These are phyloP conservation scores for Dasyurus viverrinus DNA, from an alignment of 2,113 vertebrate genomes.

Conservation along the genomic window DNA sequence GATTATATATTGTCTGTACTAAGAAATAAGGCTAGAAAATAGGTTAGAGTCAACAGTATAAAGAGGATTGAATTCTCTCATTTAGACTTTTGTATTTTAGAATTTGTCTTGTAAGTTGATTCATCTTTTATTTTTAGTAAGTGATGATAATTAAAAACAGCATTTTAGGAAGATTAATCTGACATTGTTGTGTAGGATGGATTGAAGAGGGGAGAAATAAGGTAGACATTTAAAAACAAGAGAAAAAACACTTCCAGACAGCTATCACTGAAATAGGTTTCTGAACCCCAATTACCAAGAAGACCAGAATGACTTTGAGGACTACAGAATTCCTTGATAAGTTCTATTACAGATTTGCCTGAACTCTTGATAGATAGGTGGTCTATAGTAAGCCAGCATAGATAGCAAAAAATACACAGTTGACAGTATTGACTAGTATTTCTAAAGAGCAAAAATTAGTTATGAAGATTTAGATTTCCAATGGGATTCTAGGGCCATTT, in stretches of 20 bases:
- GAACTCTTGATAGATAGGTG: neutral
- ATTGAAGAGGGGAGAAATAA: slow-evolving; percentile 30
- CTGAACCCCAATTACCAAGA: slow-evolving; percentile 30
- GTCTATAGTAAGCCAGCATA: neutral
- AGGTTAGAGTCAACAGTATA: neutral
- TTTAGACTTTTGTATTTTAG: neutral
- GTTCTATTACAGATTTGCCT: neutral
- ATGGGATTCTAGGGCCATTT: neutral
- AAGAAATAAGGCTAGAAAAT: neutral
- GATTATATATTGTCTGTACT: neutral
- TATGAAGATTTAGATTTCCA: neutral
- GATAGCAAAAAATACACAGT: neutral
- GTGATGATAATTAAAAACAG: slow-evolving; percentile 43
- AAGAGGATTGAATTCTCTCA: neutral
- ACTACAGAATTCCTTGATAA: slow-evolving; percentile 21
- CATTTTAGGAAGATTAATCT: slow-evolving; percentile 47
- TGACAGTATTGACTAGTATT: neutral
- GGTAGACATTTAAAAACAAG: slow-evolving; percentile 32
- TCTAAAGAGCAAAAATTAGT: neutral
- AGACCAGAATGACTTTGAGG: slow-evolving; percentile 39
- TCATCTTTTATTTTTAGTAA: slow-evolving; percentile 6
- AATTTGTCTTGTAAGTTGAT: neutral
- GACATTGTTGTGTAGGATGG: slow-evolving; percentile 1
- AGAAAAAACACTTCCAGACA: slow-evolving; percentile 48
- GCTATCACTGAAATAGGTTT: slow-evolving; percentile 52